These are phyloP conservation scores for Mustela lutreola DNA, from an alignment of 2,113 vertebrate genomes.

Conservation along the genomic window DNA sequence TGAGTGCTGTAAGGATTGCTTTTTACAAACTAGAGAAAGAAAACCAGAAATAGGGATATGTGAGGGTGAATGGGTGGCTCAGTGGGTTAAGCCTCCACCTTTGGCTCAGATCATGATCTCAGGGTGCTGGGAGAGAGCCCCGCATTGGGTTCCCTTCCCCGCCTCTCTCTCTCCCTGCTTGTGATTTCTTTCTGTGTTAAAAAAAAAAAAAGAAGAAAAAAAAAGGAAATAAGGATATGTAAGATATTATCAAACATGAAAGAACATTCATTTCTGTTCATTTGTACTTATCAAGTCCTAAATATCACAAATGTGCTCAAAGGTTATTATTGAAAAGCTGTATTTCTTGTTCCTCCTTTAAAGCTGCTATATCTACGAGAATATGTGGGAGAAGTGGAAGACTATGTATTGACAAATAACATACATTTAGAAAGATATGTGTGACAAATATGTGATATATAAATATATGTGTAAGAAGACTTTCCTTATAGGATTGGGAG, in stretches of 20 bases:
- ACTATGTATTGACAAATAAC: background rate
- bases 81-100: too few species aligned
- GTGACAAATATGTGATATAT: background rate
- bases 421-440: background rate
- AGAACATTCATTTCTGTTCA: background rate
- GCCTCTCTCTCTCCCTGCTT: too few species aligned
- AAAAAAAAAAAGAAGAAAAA: background rate
- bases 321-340: background rate
- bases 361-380: background rate
- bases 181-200: too few species aligned
- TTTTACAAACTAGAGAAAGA: background rate
- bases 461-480: background rate
- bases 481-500: background rate
- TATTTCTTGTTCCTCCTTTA: too few species aligned
- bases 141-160: too few species aligned
- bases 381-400: background rate
- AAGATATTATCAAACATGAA: background rate
- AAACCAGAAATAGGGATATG: background rate
- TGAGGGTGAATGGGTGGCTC: background rate
- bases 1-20: background rate
- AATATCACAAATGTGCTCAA: background rate
- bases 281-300: background rate
- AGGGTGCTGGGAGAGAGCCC: too few species aligned
- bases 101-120: too few species aligned
- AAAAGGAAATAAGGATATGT: background rate